Evolutionary conservation across 2,113 vertebrate species (phyloP).

Genomic region (Lepus timidus): DNA sequence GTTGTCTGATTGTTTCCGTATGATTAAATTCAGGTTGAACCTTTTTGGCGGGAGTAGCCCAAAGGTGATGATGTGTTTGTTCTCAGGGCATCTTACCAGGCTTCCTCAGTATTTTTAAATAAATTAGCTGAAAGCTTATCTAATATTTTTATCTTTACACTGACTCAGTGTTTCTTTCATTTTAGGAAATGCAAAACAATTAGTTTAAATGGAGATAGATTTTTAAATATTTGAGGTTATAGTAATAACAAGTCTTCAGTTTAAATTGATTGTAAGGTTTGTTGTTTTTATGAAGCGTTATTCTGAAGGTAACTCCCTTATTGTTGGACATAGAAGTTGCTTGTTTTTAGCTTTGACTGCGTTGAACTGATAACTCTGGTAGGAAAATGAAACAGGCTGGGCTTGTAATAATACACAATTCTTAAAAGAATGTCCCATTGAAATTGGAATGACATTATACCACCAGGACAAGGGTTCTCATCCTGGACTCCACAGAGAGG

Average conservation of each 20-base stretch:
- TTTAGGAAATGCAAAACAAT: not conserved
- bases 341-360: conserved; percentile 7
- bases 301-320: conserved; percentile 11
- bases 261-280: not conserved
- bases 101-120: not conserved
- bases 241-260: not conserved
- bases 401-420: not conserved
- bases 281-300: not conserved
- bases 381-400: conserved; percentile 18
- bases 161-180: not conserved
- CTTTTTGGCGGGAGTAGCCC: not conserved
- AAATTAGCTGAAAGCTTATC: not conserved
- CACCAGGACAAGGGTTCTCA: not conserved
- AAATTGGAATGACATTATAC: not conserved
- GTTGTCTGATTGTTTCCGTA: not conserved
- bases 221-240: conserved; percentile 51
- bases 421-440: not conserved
- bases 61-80: not conserved
- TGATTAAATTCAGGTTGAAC: not conserved
- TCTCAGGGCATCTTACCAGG: not conserved
- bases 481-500: not conserved
- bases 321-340: not conserved
- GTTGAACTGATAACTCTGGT: not conserved
- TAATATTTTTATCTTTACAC: not conserved
- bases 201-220: conserved; percentile 17